A percentile compares a stretch with the other conserved stretches of the same genome.
phyloP scores from a whole-genome alignment of 2,888 invertebrate genomes.

The Trimorus sp. region DNA sequence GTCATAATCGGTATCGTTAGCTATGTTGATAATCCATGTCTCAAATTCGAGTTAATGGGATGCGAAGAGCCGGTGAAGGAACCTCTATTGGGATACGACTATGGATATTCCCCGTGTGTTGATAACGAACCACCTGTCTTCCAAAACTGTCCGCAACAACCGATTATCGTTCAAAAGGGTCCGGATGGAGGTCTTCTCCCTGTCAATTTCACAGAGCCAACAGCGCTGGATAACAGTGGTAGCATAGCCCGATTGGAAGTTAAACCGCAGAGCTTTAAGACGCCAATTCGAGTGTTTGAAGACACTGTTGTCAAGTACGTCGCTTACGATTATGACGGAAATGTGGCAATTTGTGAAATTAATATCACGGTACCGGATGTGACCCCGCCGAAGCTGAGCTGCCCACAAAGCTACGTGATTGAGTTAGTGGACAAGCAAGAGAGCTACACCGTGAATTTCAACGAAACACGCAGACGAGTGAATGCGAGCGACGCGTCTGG shows the following conservation, averaged over 20 bases:
- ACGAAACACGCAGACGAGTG: constrained; percentile 92
- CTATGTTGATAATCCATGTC: constrained; percentile 97
- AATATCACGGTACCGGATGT: constrained; percentile 97
- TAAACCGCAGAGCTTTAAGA: constrained; percentile 94
- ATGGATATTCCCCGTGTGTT: constrained; percentile 96
- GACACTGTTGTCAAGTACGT: constrained; percentile 97
- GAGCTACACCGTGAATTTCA: constrained; percentile 94
- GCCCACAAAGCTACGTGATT: constrained; percentile 96
- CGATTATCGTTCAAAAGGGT: constrained; percentile 94
- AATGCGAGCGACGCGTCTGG: constrained; percentile 95
- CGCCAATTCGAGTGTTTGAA: constrained; percentile 93
- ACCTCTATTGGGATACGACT: constrained; percentile 94
- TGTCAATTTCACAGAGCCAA: constrained; percentile 96
- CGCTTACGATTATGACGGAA: constrained; percentile 98
- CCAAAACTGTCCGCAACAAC: constrained; percentile 97
- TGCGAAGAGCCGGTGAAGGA: constrained; percentile 93
- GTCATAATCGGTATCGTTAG: constrained; percentile 97
- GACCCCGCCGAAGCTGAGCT: constrained; percentile 93
- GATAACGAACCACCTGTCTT: constrained; percentile 98
- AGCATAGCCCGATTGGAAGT: constrained; percentile 96
- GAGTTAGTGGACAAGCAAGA: constrained; percentile 95
- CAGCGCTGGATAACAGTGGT: constrained; percentile 97
- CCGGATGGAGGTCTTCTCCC: constrained; percentile 94
- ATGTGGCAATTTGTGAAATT: constrained; percentile 98
- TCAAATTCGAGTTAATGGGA: constrained; percentile 98